Base-by-base conservation (phyloP, 2,888 invertebrate species). In the Venusia cambrica region DNA sequence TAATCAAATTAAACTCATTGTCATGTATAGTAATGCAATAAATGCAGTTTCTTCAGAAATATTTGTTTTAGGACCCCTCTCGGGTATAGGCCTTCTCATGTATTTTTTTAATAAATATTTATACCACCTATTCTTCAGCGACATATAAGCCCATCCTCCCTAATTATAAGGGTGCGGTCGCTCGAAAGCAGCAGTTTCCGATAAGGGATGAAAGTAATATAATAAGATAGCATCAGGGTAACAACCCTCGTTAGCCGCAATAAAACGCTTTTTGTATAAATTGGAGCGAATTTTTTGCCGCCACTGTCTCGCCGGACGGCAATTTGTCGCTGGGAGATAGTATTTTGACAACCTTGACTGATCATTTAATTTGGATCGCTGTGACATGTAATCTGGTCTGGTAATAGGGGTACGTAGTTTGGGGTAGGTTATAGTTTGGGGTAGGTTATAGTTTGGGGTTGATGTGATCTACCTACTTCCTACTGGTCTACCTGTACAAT, bases 131-230 rank as follows among this genome's bases (percentile, higher is more conserved):
- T 32, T 20, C 21, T 26, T 1, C 17, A 22, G 22, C 50, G 9
- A 15, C 67, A 76, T 81, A 63, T 80, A 67, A 76, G 41, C 74
- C 72, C 15, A 58, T 39, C 46, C 1, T 43, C 10, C 38, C 65
- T 73, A 79, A 81, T 80, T 79, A 81, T 77, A 71, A 72, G 68
- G 70, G 61, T 58, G 70, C 68, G 75, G 71, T 69, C 72, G 74
- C 57, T 57, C 57, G 47, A 65, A 57, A 63, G 63, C 58, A 65
- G 62, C 70, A 63, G 55, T 70, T 62, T 59, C 57, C 33, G 20
- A 77, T 79, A 77, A 75, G 76, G 79, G 79, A 75, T 81, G 84
- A 83, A 84, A 84, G 80, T 83, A 83, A 85, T 84, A 81, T 73
- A n/a, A 58, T 32, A 44, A 59, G 83, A 85, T 84, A 85, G 60